phyloP scores from a whole-genome alignment of 1,140 invertebrate species.

The Diorhabda elongata region DNA sequence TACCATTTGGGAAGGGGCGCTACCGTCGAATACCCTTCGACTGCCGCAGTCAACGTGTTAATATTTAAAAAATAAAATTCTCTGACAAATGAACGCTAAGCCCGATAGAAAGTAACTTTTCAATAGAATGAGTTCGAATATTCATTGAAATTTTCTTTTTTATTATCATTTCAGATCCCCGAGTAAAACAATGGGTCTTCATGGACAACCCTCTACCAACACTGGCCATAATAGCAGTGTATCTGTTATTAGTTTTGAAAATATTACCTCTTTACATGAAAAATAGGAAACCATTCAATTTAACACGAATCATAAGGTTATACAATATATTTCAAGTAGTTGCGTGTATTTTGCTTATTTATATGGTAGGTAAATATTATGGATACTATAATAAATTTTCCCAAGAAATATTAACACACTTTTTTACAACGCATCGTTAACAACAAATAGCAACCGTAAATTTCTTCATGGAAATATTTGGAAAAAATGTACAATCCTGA shows the following conservation, averaged over 20 bases:
- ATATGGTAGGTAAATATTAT: conserved; percentile 38
- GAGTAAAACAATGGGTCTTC: conserved; percentile 57
- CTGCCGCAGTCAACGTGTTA: too few relatives aligned
- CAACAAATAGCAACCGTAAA: too few relatives aligned
- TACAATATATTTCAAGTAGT: conserved; percentile 61
- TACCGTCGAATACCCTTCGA: too few relatives aligned
- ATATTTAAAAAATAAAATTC: too few relatives aligned
- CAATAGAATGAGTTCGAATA: too few relatives aligned
- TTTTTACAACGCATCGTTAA: too few relatives aligned
- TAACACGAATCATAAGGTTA: conserved; percentile 52
- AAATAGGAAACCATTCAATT: conserved; percentile 54
- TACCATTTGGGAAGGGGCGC: too few relatives aligned
- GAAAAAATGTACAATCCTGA: too few relatives aligned
- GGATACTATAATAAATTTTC: too few relatives aligned
- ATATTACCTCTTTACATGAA: conserved; percentile 65
- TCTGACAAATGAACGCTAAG: too few relatives aligned
- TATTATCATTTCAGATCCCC: conserved; percentile 52
- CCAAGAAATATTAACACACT: background rate
- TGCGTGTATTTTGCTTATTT: conserved; percentile 49
- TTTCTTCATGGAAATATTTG: too few relatives aligned
- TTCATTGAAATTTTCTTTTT: background rate
- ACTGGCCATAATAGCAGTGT: conserved; percentile 55
- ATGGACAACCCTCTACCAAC: conserved; percentile 53
- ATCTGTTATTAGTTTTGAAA: conserved; percentile 60
- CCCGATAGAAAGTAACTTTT: too few relatives aligned